Percentiles rank a stretch among this genome's conserved stretches.
Conservation (phyloP, 2,113 vertebrate genomes). For the Apistogramma diplotaenia region DNA sequence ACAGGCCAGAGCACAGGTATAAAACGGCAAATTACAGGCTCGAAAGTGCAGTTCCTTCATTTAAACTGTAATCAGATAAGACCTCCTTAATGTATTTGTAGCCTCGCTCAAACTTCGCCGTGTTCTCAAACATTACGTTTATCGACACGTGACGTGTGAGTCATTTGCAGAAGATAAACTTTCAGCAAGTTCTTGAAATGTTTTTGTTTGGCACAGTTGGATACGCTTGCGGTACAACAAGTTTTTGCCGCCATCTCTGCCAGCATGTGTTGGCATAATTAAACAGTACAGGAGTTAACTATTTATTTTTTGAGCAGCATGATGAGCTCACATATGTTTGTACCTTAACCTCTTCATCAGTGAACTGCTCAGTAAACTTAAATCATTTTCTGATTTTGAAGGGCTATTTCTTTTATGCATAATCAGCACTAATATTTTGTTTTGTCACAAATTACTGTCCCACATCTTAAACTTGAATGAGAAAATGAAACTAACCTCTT, state of each 20-base stretch:
- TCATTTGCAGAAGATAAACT: background rate
- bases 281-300: background rate
- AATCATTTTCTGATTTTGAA: background rate
- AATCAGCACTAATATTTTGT: background rate
- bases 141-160: background rate
- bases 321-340: background rate
- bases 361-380: background rate
- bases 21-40: background rate
- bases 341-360: background rate
- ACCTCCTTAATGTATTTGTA: background rate
- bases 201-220: background rate
- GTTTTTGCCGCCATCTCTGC: background rate
- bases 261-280: background rate
- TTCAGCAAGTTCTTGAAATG: background rate
- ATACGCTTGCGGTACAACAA: background rate
- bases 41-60: background rate
- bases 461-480: background rate
- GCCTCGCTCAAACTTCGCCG: background rate
- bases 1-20: too few species aligned
- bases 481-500: background rate
- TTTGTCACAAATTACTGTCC: background rate
- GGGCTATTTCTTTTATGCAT: background rate
- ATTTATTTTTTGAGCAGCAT: background rate
- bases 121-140: background rate
- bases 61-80: background rate